Evolutionary conservation across 2,888 invertebrate genomes (phyloP), one percentile per base, ranked within the genome.

Genomic region (Macrosoma leucophasiata): DNA sequence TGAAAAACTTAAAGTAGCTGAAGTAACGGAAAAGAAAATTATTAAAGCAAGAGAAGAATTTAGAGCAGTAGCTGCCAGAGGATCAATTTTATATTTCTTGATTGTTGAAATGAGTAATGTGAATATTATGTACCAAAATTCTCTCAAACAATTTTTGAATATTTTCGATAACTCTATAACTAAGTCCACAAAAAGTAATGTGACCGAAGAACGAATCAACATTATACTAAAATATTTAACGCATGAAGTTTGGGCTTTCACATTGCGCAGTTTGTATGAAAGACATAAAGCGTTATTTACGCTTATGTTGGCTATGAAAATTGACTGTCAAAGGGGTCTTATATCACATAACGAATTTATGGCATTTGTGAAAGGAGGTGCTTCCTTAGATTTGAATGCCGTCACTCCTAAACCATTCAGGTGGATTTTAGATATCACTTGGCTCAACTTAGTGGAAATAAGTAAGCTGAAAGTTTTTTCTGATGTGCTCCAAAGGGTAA

Each of bases 41-140:
- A 94, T 94, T 62, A 86, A 93, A 35, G 97, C 97, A 0, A 86
- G 98, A 35, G 97, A 98, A 77, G 97, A 98, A 67, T 98, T 96
- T 66, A 87, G 97, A 48, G 95, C 97, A 0, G 97, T 98, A 1
- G 98, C 98, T 2, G 93, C 94, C 0, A 87, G 97, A 48, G 97
- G 97, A 9, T 96, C 96, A 0, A 96, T 97, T 35, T 79, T 98
- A 1, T 98, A 98, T 63, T 98, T 98, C 66, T 85, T 98, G 21
- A 97, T 98, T 41, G 97, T 97, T 0, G 97, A 98, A 82, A 97
- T 98, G 97, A 95, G 95, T 58, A 92, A 95, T 62, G 97, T 98
- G 1, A 97, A 97, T 62, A 88, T 91, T 5, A 98, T 98, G 97
- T 98, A 98, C 63, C 98, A 98, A 72, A 97, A 97, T 52, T 96